These are phyloP conservation scores for Druon quercuslanigerum DNA, from an alignment of 1,140 invertebrate species.

Conservation along the genomic window DNA sequence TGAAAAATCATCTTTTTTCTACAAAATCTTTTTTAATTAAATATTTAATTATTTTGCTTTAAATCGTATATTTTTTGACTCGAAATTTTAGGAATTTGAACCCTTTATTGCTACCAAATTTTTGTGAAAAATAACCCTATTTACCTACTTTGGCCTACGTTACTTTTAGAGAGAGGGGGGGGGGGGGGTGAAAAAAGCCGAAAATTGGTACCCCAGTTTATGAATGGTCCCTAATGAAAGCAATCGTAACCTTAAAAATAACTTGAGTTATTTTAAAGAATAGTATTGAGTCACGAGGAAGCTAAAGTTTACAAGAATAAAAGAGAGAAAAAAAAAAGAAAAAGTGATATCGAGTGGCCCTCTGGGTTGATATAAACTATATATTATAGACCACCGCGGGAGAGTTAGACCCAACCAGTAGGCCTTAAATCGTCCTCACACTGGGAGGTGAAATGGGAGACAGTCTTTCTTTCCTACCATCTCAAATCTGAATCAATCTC, in stretches of 20 bases:
- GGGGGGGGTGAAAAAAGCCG: too few relatives aligned
- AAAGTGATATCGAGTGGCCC: constrained; percentile 54
- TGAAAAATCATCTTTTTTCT: too few relatives aligned
- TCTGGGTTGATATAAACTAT: constrained; percentile 59
- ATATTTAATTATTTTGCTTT: too few relatives aligned
- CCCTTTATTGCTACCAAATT: too few relatives aligned
- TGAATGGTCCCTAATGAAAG: too few relatives aligned
- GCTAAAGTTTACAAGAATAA: constrained; percentile 20
- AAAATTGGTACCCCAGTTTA: too few relatives aligned
- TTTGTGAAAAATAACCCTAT: too few relatives aligned
- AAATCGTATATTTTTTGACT: too few relatives aligned
- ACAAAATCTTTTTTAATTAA: too few relatives aligned
- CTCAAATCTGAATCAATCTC: constrained; percentile 45
- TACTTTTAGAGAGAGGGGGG: too few relatives aligned
- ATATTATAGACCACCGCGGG: constrained; percentile 62
- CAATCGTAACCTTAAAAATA: not conserved
- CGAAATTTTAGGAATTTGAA: too few relatives aligned
- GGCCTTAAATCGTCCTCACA: constrained; percentile 68
- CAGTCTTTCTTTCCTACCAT: constrained; percentile 51
- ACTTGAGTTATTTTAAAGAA: not conserved
- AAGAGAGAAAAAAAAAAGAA: constrained; percentile 19
- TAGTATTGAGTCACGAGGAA: constrained; percentile 21
- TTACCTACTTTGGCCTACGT: too few relatives aligned
- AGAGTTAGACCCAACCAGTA: constrained; percentile 58
- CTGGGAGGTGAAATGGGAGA: constrained; percentile 55